Base-by-base conservation (phyloP, 1,140 invertebrate species). In the Hypothenemus hampei region DNA sequence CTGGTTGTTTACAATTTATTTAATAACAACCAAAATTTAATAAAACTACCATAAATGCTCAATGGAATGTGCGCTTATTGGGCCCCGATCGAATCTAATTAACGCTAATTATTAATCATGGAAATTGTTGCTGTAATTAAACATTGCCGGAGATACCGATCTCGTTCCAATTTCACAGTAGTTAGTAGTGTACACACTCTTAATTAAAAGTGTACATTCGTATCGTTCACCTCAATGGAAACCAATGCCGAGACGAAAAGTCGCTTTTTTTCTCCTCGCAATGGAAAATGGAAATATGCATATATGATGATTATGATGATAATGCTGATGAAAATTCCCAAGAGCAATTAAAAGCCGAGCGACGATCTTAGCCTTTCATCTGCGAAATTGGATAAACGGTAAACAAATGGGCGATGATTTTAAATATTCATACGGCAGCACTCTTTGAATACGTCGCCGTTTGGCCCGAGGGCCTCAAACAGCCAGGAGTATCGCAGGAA, bases 371-470 rank as follows among this genome's bases (percentile, higher is more conserved):
- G 51, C 51, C 58, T 59, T 59, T 59, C 58, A 59, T 59, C 55
- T 59, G 58, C 58, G 58, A 59, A 59, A 59, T 59, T 59, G 58
- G 31, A 59, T 59, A 55, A 59, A 54, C 52, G 44, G 45, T 55
- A 55, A 55, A 55, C 52, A 59, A 59, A 59, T 55, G 49, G 51
- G 52, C 51, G 47, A 47, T 43, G 48, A 44, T 55, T 55, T 59
- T 45, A 59, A 59, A 55, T 59, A 59, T 59, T 59, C 46, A 59
- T 55, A 49, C 40, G 52, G 46, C n/a, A n/a, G n/a, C 45, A 56
- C 36, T 56, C 53, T 56, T 56, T 56, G 53, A n/a, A n/a, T 48
- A 56, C 45, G 44, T 43, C 13, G 22, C 52, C 16, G 41, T 53
- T 13, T 45, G n/a, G 41, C 50, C 29, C 15, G 26, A 43, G 39